These are phyloP conservation scores for Hydractinia symbiolongicarpus DNA, from an alignment of 30 jellyfish, hydroid and myxozoan species.

Conservation along the genomic window DNA sequence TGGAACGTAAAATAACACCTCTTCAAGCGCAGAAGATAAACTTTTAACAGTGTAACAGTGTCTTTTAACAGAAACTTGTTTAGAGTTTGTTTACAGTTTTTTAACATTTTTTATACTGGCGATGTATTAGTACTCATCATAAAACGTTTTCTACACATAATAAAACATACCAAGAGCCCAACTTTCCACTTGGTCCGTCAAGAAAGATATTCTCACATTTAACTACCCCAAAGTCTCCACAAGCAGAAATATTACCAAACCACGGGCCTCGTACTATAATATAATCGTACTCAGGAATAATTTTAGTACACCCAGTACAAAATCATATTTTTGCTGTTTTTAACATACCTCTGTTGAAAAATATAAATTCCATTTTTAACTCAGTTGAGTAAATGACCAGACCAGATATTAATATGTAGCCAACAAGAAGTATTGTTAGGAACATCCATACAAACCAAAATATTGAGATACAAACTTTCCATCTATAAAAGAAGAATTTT, in stretches of 20 bases:
- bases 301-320: neutral
- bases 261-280: slow-evolving; percentile 55
- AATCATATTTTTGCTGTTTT: too few relatives aligned
- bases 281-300: neutral
- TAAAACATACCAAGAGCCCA: slow-evolving; percentile 72
- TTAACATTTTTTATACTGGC: too few relatives aligned
- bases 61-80: too few relatives aligned
- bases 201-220: slow-evolving; percentile 43
- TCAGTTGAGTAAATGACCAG: slow-evolving; percentile 21
- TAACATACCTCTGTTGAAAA: slow-evolving; percentile 15
- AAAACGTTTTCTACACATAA: too few relatives aligned
- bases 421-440: slow-evolving; percentile 5
- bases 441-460: slow-evolving; percentile 19
- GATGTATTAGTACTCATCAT: too few relatives aligned
- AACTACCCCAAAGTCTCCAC: slow-evolving; percentile 54
- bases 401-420: neutral
- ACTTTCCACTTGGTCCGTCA: slow-evolving; percentile 61
- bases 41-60: too few relatives aligned
- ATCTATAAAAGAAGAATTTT: neutral
- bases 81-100: too few relatives aligned
- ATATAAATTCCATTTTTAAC: slow-evolving; percentile 30
- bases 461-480: neutral
- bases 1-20: neutral
- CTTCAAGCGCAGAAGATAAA: too few relatives aligned
- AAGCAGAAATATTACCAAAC: slow-evolving; percentile 59